Evolutionary conservation across 2,888 invertebrate species (phyloP), one percentile per base, ranked within the genome.

Genomic region (Sinodicranocentrus sp.): DNA sequence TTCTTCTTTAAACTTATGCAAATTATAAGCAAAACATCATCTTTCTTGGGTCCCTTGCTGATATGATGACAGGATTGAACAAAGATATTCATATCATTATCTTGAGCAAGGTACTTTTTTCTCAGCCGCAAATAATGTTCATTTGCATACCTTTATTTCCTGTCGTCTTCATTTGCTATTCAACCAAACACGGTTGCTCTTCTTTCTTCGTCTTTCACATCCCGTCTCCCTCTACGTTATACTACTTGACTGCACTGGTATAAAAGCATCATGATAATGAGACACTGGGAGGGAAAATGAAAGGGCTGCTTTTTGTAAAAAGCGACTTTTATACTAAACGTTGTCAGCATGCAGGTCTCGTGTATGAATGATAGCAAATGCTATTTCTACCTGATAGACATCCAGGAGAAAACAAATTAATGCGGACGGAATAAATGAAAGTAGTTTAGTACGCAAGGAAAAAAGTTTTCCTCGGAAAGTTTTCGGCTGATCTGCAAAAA

Each of bases 401-500:
- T 63, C 78, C 23, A 71, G 28, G 52, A 71, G 71, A 79, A 79
- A 79, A 63, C 78, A 79, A 79, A 79, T 79, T 79, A 79, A 79
- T 79, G 71, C 63, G 70, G 70, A 79, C 61, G 52, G 78, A 71
- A 79, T 79, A 71, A 39, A 79, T 79, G 78, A 79, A 79, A 79
- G 78, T 71, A 63, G 78, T 79, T 79, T 28, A 19, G 48, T 39
- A 26, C 61, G 17, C 33, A 52, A 33, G 21, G 17, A 17, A 67
- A 71, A 79, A 79, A 70, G 17, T 79, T 79, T 79, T 23, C 10
- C 26, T 21, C 59, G 23, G 59, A 77, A 76, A 77, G 39, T 79
- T 79, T 70, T 19, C 52, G 52, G 78, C 78, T 79, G 78, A 79
- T 79, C 78, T 71, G 43, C 63, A 59, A 59, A 52, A 77, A 78